A percentile compares a stretch with the other conserved stretches of the same genome.
Conservation (phyloP, 2,888 invertebrate genomes). For the Aleiodes leptofemur region DNA sequence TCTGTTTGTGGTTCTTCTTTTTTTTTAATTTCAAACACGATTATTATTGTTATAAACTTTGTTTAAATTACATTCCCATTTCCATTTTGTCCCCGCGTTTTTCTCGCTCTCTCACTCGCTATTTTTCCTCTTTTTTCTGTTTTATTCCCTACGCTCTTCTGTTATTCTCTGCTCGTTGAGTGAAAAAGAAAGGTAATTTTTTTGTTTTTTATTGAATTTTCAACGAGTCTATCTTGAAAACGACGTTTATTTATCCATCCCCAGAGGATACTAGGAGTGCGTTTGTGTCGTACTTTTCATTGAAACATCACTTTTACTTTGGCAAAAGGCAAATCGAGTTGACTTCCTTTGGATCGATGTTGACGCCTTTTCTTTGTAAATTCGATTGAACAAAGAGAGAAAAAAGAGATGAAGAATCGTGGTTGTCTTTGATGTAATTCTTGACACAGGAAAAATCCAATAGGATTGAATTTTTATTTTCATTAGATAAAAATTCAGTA, state of each 20-base stretch:
- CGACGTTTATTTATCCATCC: conserved; percentile 12
- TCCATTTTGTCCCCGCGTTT: conserved; percentile 33
- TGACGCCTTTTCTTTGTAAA: conserved; percentile 39
- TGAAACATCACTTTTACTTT: conserved; percentile 43
- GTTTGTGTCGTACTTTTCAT: conserved; percentile 41
- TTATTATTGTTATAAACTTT: conserved; percentile 27
- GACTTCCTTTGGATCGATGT: conserved; percentile 37
- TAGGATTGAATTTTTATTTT: not conserved
- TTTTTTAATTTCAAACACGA: not conserved
- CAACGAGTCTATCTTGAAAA: conserved; percentile 13
- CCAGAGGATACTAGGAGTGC: conserved; percentile 15
- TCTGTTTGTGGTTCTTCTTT: conserved; percentile 38
- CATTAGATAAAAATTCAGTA: not conserved
- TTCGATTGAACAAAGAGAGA: conserved; percentile 44
- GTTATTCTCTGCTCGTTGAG: conserved; percentile 43
- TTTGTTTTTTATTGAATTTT: conserved; percentile 24
- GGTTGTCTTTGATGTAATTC: not conserved
- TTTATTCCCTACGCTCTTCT: conserved; percentile 26
- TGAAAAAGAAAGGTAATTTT: not conserved
- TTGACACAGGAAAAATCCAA: not conserved
- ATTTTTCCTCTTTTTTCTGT: conserved; percentile 31
- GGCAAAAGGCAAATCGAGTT: conserved; percentile 45
- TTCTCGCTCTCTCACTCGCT: conserved; percentile 47
- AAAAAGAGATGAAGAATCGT: not conserved
- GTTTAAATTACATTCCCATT: conserved; percentile 12